Evolutionary conservation across 2,113 vertebrate genomes (phyloP).

Genomic region (Felis chaus): DNA sequence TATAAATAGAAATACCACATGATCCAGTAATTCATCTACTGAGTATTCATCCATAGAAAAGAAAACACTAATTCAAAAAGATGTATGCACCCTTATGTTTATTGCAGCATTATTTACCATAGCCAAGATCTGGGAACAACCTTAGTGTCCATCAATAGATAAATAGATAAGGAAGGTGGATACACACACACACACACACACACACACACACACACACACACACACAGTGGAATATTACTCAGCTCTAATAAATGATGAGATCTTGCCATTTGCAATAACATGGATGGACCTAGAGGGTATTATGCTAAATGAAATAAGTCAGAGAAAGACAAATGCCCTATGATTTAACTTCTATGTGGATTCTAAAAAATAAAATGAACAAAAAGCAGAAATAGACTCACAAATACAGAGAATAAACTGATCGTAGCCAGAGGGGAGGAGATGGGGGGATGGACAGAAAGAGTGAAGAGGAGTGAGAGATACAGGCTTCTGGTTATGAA

Average conservation of each 20-base stretch:
- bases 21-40: background rate
- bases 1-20: background rate
- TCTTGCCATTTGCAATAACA: background rate
- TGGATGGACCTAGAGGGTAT: background rate
- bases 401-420: background rate
- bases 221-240: background rate
- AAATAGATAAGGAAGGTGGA: background rate
- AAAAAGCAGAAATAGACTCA: background rate
- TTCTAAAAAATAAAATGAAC: background rate
- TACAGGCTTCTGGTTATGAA: background rate
- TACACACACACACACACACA: background rate
- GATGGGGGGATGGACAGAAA: background rate
- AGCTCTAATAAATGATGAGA: background rate
- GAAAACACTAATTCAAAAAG: background rate
- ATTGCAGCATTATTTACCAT: background rate
- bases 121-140: background rate
- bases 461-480: background rate
- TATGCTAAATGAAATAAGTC: background rate
- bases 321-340: background rate
- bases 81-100: background rate
- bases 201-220: background rate
- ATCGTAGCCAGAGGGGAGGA: background rate
- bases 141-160: background rate
- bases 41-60: background rate
- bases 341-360: background rate